phyloP scores from a whole-genome alignment of 37 sponge, comb jelly and placozoan genomes.

The Tethya wilhelma region DNA sequence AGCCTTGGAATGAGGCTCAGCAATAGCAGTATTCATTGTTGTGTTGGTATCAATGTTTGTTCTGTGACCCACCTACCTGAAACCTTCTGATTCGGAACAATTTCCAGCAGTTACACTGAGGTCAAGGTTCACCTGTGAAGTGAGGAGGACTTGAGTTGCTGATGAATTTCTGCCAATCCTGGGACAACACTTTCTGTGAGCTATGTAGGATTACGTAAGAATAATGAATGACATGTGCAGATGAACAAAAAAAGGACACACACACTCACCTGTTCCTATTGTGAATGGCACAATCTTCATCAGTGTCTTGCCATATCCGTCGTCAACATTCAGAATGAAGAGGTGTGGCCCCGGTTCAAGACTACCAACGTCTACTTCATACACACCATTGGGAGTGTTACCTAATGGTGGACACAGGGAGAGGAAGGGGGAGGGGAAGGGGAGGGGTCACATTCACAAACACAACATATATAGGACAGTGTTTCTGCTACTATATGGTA shows the following conservation, averaged over 20 bases:
- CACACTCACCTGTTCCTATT: constrained; percentile 22
- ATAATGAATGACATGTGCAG: background rate
- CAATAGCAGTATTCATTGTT: background rate
- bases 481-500: too few species aligned
- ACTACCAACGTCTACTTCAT: background rate
- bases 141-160: background rate
- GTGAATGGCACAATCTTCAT: constrained; percentile 50
- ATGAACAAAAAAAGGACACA: background rate
- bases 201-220: background rate
- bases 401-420: constrained; percentile 4
- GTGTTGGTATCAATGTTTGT: background rate
- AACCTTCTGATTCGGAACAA: constrained; percentile 44
- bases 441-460: too few species aligned
- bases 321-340: constrained; percentile 36
- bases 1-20: too few species aligned
- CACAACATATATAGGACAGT: too few species aligned
- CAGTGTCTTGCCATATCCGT: constrained; percentile 35
- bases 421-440: background rate
- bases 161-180: background rate
- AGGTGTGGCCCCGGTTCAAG: constrained; percentile 29
- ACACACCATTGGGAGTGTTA: constrained; percentile 5
- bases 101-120: constrained; percentile 27
- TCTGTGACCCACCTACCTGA: constrained; percentile 26
- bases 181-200: constrained; percentile 54
- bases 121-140: background rate